Evolutionary conservation across 2,113 vertebrate species (phyloP).

Genomic region (Ranitomeya variabilis): DNA sequence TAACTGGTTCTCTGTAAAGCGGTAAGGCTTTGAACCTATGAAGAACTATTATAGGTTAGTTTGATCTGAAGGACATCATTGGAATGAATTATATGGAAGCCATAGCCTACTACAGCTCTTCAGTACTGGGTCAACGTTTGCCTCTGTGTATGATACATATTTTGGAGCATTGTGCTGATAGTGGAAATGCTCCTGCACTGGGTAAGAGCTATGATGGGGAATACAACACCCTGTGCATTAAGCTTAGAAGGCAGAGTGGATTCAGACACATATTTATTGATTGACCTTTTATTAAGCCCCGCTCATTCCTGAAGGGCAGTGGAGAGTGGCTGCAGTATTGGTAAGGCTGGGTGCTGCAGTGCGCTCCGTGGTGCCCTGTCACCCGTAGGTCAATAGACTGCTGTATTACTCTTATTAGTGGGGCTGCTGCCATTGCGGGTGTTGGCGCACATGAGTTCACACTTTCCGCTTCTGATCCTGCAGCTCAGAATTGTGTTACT

Average conservation of each 20-base stretch:
- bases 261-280: not conserved
- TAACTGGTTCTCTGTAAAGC: too few species aligned
- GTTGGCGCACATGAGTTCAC: conserved; percentile 21
- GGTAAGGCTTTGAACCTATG: too few species aligned
- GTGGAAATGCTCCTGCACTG: not conserved
- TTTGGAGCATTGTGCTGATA: too few species aligned
- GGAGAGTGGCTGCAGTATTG: not conserved
- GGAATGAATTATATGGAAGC: too few species aligned
- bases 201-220: not conserved
- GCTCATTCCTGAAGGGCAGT: not conserved
- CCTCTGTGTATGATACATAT: too few species aligned
- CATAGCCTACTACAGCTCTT: too few species aligned
- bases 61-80: too few species aligned
- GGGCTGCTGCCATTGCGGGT: not conserved
- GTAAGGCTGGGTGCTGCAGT: not conserved
- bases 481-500: not conserved
- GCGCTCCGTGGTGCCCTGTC: not conserved
- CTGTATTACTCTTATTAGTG: conserved; percentile 5
- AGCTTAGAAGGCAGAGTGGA: not conserved
- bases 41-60: too few species aligned
- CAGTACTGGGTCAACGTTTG: too few species aligned
- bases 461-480: conserved; percentile 14
- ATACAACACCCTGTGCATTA: not conserved
- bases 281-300: not conserved
- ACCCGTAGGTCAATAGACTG: not conserved